Evolutionary conservation across 2,888 invertebrate species (phyloP).

Genomic region (Ectemnius lituratus): DNA sequence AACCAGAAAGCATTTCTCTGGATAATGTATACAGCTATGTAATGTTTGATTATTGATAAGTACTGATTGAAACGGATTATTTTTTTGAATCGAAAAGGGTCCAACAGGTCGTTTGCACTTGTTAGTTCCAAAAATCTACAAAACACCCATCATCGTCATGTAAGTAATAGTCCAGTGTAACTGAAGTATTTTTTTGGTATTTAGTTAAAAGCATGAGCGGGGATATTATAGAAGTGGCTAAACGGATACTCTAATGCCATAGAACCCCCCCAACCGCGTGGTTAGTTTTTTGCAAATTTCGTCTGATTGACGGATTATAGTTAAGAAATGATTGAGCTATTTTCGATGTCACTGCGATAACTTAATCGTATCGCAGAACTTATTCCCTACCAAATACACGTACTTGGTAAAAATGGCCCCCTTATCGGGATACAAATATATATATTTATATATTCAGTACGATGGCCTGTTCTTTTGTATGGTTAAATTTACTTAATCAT

Average conservation of each 20-base stretch:
- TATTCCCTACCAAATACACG: too few relatives aligned
- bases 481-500: too few relatives aligned
- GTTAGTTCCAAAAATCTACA: conserved; percentile 23
- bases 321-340: too few relatives aligned
- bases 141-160: neutral
- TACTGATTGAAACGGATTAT: conserved; percentile 16
- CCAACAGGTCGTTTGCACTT: conserved; percentile 31
- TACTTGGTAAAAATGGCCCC: too few relatives aligned
- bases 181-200: conserved; percentile 27
- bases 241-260: conserved; percentile 11
- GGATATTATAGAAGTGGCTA: neutral
- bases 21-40: neutral
- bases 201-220: conserved; percentile 9
- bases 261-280: neutral
- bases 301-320: too few relatives aligned
- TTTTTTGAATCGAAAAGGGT: conserved; percentile 25
- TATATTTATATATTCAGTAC: too few relatives aligned
- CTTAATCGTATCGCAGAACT: too few relatives aligned
- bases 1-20: neutral
- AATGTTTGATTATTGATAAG: conserved; percentile 32
- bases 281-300: too few relatives aligned
- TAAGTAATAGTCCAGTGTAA: conserved; percentile 29
- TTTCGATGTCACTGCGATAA: too few relatives aligned
- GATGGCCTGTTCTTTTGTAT: too few relatives aligned
- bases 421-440: too few relatives aligned